These are phyloP conservation scores for Isaurus tuberculatus DNA, from an alignment of 92 coral and sea anemone species.

Conservation along the genomic window DNA sequence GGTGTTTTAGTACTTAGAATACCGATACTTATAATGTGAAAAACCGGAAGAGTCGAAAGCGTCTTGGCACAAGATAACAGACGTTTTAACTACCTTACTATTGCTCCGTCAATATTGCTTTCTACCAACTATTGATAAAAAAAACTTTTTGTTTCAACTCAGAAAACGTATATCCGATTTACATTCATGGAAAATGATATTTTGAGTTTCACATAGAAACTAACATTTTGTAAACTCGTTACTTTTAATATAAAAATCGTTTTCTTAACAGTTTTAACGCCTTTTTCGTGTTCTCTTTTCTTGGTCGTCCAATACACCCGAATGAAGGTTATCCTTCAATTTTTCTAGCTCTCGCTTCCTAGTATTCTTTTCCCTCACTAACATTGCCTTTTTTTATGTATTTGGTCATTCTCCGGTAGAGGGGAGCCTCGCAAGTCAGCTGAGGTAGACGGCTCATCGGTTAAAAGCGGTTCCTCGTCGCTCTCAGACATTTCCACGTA, in stretches of 20 bases:
- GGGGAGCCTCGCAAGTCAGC: conserved; percentile 23
- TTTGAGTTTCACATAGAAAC: neutral
- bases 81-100: neutral
- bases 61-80: neutral
- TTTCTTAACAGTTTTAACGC: neutral
- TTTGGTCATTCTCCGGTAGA: conserved; percentile 22
- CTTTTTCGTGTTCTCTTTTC: neutral
- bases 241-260: neutral
- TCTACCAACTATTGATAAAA: neutral
- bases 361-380: neutral
- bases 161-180: neutral
- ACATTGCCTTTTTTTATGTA: conserved; percentile 2
- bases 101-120: neutral
- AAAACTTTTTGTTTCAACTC: neutral
- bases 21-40: neutral
- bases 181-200: neutral
- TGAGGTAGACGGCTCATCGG: conserved; percentile 10
- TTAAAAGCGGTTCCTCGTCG: neutral
- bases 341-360: neutral
- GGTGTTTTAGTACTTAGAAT: neutral
- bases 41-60: conserved; percentile 9
- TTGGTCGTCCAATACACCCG: neutral
- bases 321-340: neutral
- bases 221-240: neutral
- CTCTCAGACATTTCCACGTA: neutral